Percentiles rank a stretch among this genome's conserved stretches.
phyloP scores from a whole-genome alignment of 1,140 invertebrate species.

The Hyles vespertilio region DNA sequence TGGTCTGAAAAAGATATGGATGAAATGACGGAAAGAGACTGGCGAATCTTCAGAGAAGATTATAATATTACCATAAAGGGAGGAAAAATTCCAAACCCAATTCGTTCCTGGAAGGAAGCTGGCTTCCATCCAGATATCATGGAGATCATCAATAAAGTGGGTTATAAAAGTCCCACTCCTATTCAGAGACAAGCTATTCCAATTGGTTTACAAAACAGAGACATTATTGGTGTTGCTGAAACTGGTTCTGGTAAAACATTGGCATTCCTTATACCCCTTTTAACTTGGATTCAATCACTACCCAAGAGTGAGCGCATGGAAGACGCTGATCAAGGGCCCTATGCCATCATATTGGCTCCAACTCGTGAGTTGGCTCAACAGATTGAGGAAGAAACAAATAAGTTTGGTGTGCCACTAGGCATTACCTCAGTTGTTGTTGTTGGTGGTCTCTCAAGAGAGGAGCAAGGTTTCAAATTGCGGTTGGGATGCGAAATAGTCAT shows the following conservation, averaged over 20 bases:
- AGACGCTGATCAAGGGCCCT: constrained; percentile 97
- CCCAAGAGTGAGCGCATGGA: constrained; percentile 96
- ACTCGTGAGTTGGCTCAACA: constrained; percentile 99
- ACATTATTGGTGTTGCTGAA: constrained; percentile 99
- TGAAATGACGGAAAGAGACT: constrained; percentile 99
- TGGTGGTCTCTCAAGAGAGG: constrained; percentile 97
- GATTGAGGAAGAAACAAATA: constrained; percentile 99
- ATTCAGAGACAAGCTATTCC: constrained; percentile 99
- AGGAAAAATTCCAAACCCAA: constrained; percentile 97
- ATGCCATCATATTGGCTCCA: constrained; percentile 98
- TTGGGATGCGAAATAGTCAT: constrained; percentile 99
- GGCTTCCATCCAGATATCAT: constrained; percentile 93
- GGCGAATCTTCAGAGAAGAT: constrained; percentile 99
- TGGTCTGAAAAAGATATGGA: constrained; percentile 96
- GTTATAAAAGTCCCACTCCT: constrained; percentile 98
- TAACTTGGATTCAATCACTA: constrained; percentile 98
- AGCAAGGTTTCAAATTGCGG: constrained; percentile 97
- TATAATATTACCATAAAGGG: constrained; percentile 99
- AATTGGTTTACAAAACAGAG: constrained; percentile 98
- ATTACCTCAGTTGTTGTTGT: constrained; percentile 99
- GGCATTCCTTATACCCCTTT: constrained; percentile 97
- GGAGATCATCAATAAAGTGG: constrained; percentile 96
- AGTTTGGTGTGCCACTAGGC: constrained; percentile 96
- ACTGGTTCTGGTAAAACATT: constrained; percentile 99
- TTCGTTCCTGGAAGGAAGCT: constrained; percentile 96